Base-by-base conservation (phyloP, 2,888 invertebrate genomes). In the Empis livida region DNA sequence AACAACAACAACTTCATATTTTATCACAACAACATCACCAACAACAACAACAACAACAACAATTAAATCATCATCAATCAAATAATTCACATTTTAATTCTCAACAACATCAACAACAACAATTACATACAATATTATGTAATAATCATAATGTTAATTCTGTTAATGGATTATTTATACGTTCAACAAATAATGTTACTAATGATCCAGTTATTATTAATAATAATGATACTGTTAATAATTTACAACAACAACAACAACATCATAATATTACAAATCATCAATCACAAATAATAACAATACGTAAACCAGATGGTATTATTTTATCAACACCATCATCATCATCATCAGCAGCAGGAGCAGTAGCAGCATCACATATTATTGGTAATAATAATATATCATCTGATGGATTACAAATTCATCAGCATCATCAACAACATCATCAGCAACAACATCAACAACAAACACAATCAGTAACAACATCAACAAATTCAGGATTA, bases 221-320 rank as follows among this genome's bases (percentile, higher is more conserved):
- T 38, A 38, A 40, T 40, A 20, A 16, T 17, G 10, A 40, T 40
- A 17, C 10, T 2, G 14, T 14, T 9, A 27, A n/a, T 41, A 16
- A 13, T 14, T 17, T 23, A 23, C 43, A 35, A 17, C 23, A 44
- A 13, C 39, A 40, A 15, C 46, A 31, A 14, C 40, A 37, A 17
- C 14, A 42, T 30, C n/a, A 16, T 30, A 27, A 16, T 40, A 38
- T 20, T 37, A 2, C 23, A 27, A n/a, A n/a, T 27, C 23, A 27
- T 27, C 23, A 27, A 8, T 27, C 23, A 4, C 23, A 27, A 14
- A 32, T 40, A 10, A 47, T 47, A 9, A 15, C 47, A 23, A 35
- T 47, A 41, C 43, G 44, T 41, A 48, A 48, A 14, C 48, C 44
- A 15, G 42, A 37, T 5, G 41, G 44, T 31, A 41, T 48, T 14